These are phyloP conservation scores for Aegithalos caudatus DNA, from an alignment of 2,113 vertebrate species.

Conservation along the genomic window DNA sequence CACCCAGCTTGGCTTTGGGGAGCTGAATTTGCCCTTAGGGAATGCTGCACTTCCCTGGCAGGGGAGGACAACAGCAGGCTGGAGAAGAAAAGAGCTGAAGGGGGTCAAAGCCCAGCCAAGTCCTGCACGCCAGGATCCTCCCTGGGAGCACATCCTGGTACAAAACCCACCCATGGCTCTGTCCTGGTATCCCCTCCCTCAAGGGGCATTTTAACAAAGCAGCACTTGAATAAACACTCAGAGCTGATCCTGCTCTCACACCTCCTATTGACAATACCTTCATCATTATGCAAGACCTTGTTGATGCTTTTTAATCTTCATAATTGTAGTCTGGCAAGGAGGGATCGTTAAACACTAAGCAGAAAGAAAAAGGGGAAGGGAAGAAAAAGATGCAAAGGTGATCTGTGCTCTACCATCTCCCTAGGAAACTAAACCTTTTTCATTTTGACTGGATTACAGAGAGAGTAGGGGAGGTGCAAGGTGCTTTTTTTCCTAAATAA, in stretches of 20 bases:
- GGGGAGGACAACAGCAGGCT: neutral
- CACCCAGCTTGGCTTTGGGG: neutral
- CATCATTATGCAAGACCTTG: slow-evolving; percentile 39
- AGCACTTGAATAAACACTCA: neutral
- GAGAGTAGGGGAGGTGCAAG: neutral
- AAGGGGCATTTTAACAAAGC: neutral
- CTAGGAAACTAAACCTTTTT: neutral
- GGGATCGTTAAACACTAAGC: neutral
- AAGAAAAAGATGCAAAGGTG: neutral
- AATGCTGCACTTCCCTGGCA: neutral
- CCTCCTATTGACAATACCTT: neutral
- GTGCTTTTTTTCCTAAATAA: neutral
- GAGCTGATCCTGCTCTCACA: neutral
- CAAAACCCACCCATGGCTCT: neutral
- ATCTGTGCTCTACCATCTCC: neutral
- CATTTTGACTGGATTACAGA: neutral
- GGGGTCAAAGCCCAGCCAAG: neutral
- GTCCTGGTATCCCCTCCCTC: neutral
- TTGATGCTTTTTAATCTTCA: slow-evolving; percentile 23
- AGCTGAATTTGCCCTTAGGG: neutral
- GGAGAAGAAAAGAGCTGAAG: neutral
- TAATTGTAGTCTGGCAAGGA: slow-evolving; percentile 45
- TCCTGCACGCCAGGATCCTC: neutral
- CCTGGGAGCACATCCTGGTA: neutral
- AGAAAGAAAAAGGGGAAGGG: neutral